Evolutionary conservation across 2,797 vertebrate species (phyloP), one percentile per base, ranked within the genome.

Genomic region (Cossypha heuglini): DNA sequence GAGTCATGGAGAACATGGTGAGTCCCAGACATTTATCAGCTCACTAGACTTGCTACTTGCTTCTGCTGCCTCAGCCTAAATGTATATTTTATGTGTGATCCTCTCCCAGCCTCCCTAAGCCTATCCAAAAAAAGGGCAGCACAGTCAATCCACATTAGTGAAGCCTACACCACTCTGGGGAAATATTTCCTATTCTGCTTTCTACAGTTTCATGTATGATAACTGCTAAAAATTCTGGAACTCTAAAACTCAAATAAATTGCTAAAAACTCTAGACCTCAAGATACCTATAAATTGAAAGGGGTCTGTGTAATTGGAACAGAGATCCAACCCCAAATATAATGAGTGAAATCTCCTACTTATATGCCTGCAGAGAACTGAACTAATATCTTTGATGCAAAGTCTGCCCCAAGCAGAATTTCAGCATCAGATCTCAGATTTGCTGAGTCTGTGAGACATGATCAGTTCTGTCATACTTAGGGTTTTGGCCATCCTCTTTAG

Each of bases 1-100:
- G 85, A 46, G 84, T 72, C 29, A 33, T 18, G 4, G 96, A 96
- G 59, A 96, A 83, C 4, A 42, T 95, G 94, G 97, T 98, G 73
- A 97, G 97, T 97, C 51, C 43, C 22, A 66, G 85, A 52, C 9
- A 15, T 67, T 57, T n/a, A 31, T 26, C 45, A 55, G 12, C 13
- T 73, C 49, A 5, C 24, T 18, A 15, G 6, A 28, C 18, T 48
- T 68, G 37, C 68, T 64, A 49, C 31, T 51, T 63, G 22, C 55
- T 90, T 66, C 62, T 84, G 40, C 48, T 86, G 75, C 51, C 79
- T 86, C 79, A 63, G 51, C 57, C 37, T 58, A 25, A 67, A 21
- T n/a, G 17, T 13, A 1, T 6, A 35, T 69, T 90, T 86, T 64
- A 42, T 37, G 29, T 37, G 26, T 66, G n/a, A 75, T n/a, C 24